Conservation (phyloP, 2,797 vertebrate genomes). For the Myotis myotis region DNA sequence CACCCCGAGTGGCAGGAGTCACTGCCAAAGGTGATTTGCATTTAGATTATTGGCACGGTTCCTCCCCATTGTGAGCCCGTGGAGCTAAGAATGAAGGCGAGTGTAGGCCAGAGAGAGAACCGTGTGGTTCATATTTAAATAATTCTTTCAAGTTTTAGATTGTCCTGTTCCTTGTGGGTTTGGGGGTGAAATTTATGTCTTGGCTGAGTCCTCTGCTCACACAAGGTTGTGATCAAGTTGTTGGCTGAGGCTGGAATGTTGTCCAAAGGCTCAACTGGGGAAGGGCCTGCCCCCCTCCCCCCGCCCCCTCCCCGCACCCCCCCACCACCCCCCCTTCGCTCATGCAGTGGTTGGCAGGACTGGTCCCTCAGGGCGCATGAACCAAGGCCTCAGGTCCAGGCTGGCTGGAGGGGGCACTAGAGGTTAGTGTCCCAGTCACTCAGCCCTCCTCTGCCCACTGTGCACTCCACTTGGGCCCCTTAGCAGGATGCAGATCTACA, state of each 20-base stretch:
- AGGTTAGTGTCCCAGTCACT: not conserved
- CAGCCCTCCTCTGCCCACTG: accelerated
- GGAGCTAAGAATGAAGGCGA: not conserved
- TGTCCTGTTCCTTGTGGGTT: not conserved
- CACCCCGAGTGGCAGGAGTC: not conserved
- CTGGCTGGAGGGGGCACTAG: not conserved
- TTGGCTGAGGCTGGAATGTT: not conserved
- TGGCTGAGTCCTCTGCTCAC: not conserved
- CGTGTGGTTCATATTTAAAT: not conserved
- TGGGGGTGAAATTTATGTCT: not conserved
- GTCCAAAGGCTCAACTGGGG: accelerated
- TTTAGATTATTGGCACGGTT: not conserved
- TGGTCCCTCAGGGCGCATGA: no score
- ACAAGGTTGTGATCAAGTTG: not conserved
- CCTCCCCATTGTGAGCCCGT: accelerated
- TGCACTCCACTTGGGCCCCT: not conserved
- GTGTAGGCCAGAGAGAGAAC: not conserved
- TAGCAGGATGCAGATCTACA: no score
- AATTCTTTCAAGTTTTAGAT: not conserved
- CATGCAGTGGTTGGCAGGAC: no score
- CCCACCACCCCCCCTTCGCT: accelerated
- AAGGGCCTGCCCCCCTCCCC: not conserved
- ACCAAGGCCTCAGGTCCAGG: not conserved
- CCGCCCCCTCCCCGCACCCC: no score
- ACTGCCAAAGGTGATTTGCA: not conserved